Percentiles rank a stretch among this genome's conserved stretches.
These are phyloP conservation scores for Benitochromis conjunctus DNA, from an alignment of 2,113 vertebrate species.

Conservation along the genomic window DNA sequence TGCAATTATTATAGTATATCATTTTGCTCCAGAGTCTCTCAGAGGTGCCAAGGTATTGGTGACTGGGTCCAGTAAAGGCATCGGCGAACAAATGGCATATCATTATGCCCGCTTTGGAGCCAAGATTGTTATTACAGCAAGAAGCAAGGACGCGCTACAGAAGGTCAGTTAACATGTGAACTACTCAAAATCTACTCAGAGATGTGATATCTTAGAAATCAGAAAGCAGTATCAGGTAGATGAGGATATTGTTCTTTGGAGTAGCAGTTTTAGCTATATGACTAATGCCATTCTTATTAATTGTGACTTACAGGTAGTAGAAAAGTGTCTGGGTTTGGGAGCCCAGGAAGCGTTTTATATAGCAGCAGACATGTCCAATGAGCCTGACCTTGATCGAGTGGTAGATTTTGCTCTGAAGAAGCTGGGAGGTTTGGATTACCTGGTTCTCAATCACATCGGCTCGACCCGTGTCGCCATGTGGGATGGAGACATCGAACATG, in stretches of 20 bases:
- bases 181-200: neutral
- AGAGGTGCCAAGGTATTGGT: constrained; percentile 77
- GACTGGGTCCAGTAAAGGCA: constrained; percentile 83
- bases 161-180: constrained; percentile 67
- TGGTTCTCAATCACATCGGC: constrained; percentile 85
- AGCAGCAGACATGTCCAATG: constrained; percentile 80
- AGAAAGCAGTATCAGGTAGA: neutral
- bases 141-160: constrained; percentile 75
- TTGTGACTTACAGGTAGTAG: constrained; percentile 72
- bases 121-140: constrained; percentile 81
- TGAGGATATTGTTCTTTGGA: neutral
- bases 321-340: constrained; percentile 79
- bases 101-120: constrained; percentile 80
- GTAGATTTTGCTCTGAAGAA: constrained; percentile 78
- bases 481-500: constrained; percentile 74
- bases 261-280: neutral
- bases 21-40: constrained; percentile 68
- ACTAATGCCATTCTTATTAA: neutral
- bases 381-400: constrained; percentile 73
- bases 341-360: constrained; percentile 78
- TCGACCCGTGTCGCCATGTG: constrained; percentile 70
- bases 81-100: constrained; percentile 86
- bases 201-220: too few species aligned
- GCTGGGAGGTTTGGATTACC: constrained; percentile 83
- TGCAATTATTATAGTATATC: neutral